Conservation (phyloP, 2,797 vertebrate species). For the Eospalax fontanierii region DNA sequence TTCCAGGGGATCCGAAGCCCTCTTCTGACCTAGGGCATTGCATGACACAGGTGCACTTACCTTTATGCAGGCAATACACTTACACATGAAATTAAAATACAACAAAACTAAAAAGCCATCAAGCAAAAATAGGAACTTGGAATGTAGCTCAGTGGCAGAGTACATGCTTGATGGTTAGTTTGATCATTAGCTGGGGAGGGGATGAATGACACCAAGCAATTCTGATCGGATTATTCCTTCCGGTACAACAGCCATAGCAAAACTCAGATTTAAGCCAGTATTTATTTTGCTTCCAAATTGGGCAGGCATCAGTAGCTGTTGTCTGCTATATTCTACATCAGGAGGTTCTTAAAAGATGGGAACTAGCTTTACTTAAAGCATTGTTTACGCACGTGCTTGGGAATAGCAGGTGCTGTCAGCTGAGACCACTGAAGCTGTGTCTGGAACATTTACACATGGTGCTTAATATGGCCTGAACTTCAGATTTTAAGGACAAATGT, state of each 20-base stretch:
- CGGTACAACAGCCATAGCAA: background rate
- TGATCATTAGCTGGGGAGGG: no score
- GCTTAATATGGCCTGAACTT: background rate
- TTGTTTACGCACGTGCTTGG: background rate
- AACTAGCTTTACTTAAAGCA: background rate
- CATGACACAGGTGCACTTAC: background rate
- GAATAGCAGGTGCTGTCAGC: background rate
- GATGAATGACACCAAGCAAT: no score
- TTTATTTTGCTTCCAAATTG: slow-evolving; percentile 60
- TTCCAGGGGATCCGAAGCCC: background rate
- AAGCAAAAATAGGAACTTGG: background rate
- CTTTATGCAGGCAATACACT: background rate
- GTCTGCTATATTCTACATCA: slow-evolving; percentile 24
- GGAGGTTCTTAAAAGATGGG: background rate
- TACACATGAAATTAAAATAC: background rate
- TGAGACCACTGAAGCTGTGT: background rate
- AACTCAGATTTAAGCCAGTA: background rate
- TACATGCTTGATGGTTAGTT: background rate
- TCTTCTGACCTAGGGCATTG: background rate
- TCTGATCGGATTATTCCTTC: no score
- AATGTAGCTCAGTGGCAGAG: background rate
- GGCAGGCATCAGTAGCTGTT: slow-evolving; percentile 17
- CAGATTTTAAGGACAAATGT: background rate
- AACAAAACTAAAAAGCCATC: background rate
- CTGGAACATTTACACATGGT: background rate